Evolutionary conservation across 2,888 invertebrate genomes (phyloP).

Genomic region (Pyrochroa serraticornis): DNA sequence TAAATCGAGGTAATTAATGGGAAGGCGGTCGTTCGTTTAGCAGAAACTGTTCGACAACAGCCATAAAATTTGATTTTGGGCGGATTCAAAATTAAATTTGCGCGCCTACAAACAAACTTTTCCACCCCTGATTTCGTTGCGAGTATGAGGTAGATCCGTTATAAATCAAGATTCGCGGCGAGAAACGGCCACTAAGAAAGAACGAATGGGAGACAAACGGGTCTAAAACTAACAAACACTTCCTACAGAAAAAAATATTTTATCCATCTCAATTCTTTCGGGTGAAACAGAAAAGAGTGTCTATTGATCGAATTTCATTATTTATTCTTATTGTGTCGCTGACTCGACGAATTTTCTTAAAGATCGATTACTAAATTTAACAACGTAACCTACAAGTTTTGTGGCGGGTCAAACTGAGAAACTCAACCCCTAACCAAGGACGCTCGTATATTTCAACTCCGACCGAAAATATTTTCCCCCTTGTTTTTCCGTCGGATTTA

Average conservation of each 20-base stretch:
- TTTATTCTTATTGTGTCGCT: constrained; percentile 25
- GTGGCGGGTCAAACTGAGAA: no score
- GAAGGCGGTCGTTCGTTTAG: constrained; percentile 1
- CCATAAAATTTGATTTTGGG: constrained; percentile 8
- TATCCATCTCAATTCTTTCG: constrained; percentile 12
- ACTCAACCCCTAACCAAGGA: no score
- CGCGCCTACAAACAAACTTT: constrained; percentile 12
- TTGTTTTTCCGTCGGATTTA: no score
- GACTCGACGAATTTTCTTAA: constrained; percentile 13
- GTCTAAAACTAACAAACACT: constrained; percentile 30
- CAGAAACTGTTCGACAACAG: constrained; percentile 3
- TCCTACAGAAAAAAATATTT: constrained; percentile 29
- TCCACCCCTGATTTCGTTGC: constrained; percentile 4
- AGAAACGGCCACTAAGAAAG: constrained; percentile 13
- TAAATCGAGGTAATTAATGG: not conserved
- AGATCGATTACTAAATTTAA: constrained; percentile 12
- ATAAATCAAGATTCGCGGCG: constrained; percentile 22
- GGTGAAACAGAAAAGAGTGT: constrained; percentile 1
- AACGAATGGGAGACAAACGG: constrained; percentile 23
- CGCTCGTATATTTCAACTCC: no score
- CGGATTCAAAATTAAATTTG: constrained; percentile 9
- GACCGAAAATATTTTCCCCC: no score
- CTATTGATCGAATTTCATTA: constrained; percentile 20
- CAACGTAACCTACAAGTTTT: not conserved
- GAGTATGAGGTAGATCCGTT: constrained; percentile 19